Percentiles rank a stretch among this genome's conserved stretches.
Conservation (phyloP, 2,888 invertebrate species). For the Pegoplata infirma region DNA sequence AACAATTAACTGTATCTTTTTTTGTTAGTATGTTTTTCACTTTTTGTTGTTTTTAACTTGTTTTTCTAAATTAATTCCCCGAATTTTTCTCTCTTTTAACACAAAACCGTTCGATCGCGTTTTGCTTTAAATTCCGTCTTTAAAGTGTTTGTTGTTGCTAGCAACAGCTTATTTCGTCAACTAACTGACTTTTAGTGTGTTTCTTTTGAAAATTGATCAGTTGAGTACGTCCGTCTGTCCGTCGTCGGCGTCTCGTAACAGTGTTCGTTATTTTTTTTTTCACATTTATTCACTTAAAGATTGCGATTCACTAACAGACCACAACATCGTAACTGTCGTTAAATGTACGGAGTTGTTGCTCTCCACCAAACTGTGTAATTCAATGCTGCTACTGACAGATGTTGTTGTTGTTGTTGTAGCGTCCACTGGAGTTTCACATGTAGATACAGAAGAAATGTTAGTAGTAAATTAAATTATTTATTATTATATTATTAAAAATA, state of each 20-base stretch:
- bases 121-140: conserved; percentile 23
- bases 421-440: too few relatives aligned
- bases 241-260: too few relatives aligned
- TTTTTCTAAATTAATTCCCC: not conserved
- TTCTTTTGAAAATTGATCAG: conserved; percentile 51
- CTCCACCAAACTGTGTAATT: conserved; percentile 11
- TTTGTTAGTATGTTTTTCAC: not conserved
- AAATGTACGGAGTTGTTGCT: not conserved
- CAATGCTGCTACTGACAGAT: not conserved
- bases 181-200: conserved; percentile 56
- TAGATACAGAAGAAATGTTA: too few relatives aligned
- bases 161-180: conserved; percentile 60
- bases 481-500: too few relatives aligned
- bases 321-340: conserved; percentile 10
- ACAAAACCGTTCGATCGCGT: not conserved
- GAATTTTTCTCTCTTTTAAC: conserved; percentile 14
- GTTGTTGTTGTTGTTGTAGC: conserved; percentile 2
- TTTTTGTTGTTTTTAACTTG: not conserved
- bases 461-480: too few relatives aligned
- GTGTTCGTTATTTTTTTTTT: not conserved
- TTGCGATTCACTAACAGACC: conserved; percentile 6
- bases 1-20: not conserved
- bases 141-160: conserved; percentile 51
- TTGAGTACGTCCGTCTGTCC: too few relatives aligned
- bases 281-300: conserved; percentile 13